Evolutionary conservation across 2,888 invertebrate genomes (phyloP).

Genomic region (Tenodera sinensis): DNA sequence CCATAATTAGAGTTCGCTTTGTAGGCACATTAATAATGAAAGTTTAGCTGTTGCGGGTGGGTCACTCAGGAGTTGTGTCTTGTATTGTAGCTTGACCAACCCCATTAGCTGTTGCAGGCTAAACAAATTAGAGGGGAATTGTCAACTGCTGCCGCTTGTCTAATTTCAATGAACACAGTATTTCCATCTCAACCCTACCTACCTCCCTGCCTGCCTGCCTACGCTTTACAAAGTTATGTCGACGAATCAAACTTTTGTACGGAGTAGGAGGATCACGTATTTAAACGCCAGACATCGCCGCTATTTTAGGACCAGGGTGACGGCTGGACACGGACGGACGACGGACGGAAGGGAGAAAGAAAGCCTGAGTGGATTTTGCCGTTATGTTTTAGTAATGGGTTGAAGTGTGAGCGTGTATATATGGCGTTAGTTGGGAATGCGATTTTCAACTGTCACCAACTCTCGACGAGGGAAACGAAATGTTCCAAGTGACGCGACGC

Average conservation of each 20-base stretch:
- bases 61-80: neutral
- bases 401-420: neutral
- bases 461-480: neutral
- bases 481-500: neutral
- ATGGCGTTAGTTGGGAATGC: neutral
- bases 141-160: slow-evolving; percentile 15
- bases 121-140: slow-evolving; percentile 10
- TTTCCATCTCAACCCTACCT: slow-evolving; percentile 4
- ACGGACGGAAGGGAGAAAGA: neutral
- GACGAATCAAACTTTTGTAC: neutral
- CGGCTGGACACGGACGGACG: neutral
- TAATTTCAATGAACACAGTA: slow-evolving; percentile 19
- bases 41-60: neutral
- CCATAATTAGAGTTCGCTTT: neutral
- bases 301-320: neutral
- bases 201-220: neutral
- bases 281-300: neutral
- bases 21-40: neutral
- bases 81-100: slow-evolving; percentile 7
- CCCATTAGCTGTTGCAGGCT: slow-evolving; percentile 11
- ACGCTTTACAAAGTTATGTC: slow-evolving; percentile 11
- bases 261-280: neutral
- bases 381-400: neutral
- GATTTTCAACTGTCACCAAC: neutral
- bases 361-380: neutral